These are phyloP conservation scores for Melanargia galathea DNA, from an alignment of 2,888 invertebrate genomes.

Conservation along the genomic window DNA sequence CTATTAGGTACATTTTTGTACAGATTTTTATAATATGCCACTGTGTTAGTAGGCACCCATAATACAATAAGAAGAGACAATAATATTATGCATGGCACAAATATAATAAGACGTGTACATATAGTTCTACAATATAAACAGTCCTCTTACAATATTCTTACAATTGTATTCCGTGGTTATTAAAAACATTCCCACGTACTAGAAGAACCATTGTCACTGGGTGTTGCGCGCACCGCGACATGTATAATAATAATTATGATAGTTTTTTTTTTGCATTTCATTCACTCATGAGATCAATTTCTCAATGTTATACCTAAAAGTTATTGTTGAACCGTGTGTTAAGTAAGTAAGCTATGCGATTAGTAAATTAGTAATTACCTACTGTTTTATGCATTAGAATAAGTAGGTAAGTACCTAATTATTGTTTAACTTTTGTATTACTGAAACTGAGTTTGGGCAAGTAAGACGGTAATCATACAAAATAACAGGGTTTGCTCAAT, in stretches of 20 bases:
- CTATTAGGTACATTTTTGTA: too few relatives aligned
- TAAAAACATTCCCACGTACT: slow-evolving; percentile 69
- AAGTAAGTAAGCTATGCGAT: slow-evolving; percentile 13
- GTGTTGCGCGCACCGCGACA: slow-evolving; percentile 8
- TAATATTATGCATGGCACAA: neutral
- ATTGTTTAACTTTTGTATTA: too few relatives aligned
- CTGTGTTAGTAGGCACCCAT: neutral
- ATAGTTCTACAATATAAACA: slow-evolving; percentile 55
- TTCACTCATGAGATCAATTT: slow-evolving; percentile 32
- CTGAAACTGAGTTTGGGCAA: too few relatives aligned
- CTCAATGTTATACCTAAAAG: slow-evolving; percentile 25
- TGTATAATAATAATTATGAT: too few relatives aligned
- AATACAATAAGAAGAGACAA: too few relatives aligned
- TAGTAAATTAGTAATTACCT: neutral
- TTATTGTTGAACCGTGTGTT: slow-evolving; percentile 22
- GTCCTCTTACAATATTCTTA: slow-evolving; percentile 61
- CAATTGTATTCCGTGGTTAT: slow-evolving; percentile 63
- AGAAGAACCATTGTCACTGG: slow-evolving; percentile 53
- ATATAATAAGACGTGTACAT: slow-evolving; percentile 6
- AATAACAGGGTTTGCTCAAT: too few relatives aligned
- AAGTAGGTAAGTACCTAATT: too few relatives aligned
- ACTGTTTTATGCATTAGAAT: too few relatives aligned
- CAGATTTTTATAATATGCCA: too few relatives aligned
- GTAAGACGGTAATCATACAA: too few relatives aligned
- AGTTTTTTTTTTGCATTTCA: slow-evolving; percentile 28